Percentiles rank a stretch among this genome's conserved stretches.
Evolutionary conservation across 2,888 invertebrate genomes (phyloP).

Genomic region (Lysandra bellargus): DNA sequence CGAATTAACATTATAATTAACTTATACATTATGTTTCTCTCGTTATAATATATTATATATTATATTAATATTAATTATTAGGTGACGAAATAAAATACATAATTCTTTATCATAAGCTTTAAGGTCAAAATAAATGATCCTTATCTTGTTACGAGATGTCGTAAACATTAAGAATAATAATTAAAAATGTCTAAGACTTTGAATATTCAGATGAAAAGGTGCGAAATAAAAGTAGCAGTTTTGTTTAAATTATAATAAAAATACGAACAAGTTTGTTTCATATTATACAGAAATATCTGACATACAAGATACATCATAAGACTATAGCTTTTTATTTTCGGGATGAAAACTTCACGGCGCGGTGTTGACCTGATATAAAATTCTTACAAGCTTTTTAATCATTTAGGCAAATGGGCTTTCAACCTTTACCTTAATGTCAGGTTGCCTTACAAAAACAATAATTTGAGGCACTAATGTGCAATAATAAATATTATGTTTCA

Average conservation of each 20-base stretch:
- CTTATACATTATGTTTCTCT: background rate
- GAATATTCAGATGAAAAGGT: constrained; percentile 14
- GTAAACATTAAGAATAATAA: constrained; percentile 10
- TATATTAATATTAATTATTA: background rate
- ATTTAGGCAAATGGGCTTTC: background rate
- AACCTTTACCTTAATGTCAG: constrained; percentile 2
- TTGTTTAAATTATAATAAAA: background rate
- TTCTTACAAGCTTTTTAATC: background rate
- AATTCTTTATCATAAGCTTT: constrained; percentile 14
- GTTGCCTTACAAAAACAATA: constrained; percentile 8
- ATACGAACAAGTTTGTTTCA: background rate
- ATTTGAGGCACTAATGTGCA: constrained; percentile 24
- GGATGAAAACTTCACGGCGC: background rate
- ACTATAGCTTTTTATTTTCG: background rate
- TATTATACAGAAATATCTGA: background rate
- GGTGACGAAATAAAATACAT: constrained; percentile 1
- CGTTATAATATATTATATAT: background rate
- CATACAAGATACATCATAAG: background rate
- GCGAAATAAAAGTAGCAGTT: constrained; percentile 4
- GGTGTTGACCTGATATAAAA: background rate
- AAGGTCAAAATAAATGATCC: constrained; percentile 5
- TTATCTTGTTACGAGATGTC: constrained; percentile 12
- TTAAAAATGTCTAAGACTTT: constrained; percentile 3
- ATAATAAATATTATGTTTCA: constrained; percentile 31
- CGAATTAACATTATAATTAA: background rate